Percentiles rank a stretch among this genome's conserved stretches.
phyloP scores from a whole-genome alignment of 2,888 invertebrate genomes.

The Ichneumon xanthorius region DNA sequence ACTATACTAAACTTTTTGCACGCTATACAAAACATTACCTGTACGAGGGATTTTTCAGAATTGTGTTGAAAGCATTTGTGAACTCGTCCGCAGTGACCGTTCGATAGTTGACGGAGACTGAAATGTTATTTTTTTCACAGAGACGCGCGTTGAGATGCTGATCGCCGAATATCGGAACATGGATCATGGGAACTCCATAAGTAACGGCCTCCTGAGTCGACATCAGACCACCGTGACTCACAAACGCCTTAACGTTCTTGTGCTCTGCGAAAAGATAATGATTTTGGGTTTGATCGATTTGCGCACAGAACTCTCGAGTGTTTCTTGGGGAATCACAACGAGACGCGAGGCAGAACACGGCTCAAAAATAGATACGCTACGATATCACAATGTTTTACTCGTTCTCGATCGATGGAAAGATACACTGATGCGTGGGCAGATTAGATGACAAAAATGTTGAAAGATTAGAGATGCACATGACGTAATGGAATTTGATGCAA shows the following conservation, averaged over 20 bases:
- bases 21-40: constrained; percentile 65
- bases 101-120: constrained; percentile 59
- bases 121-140: constrained; percentile 69
- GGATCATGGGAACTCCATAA: constrained; percentile 78
- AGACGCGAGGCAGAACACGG: background rate
- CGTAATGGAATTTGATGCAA: background rate
- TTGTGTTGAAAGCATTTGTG: constrained; percentile 68
- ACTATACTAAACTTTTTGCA: background rate
- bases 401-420: background rate
- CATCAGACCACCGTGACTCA: constrained; percentile 81
- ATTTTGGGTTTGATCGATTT: background rate
- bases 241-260: constrained; percentile 77
- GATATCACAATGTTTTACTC: background rate
- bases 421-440: background rate
- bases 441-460: background rate
- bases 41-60: constrained; percentile 72
- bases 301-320: background rate
- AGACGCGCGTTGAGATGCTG: constrained; percentile 73
- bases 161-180: constrained; percentile 80
- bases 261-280: constrained; percentile 73
- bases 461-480: constrained; percentile 23
- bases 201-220: constrained; percentile 77
- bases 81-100: constrained; percentile 73
- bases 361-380: background rate
- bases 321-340: background rate